A percentile compares a stretch with the other conserved stretches of the same genome.
Conservation (phyloP, 2,888 invertebrate genomes). For the Macroteleia sp. region DNA sequence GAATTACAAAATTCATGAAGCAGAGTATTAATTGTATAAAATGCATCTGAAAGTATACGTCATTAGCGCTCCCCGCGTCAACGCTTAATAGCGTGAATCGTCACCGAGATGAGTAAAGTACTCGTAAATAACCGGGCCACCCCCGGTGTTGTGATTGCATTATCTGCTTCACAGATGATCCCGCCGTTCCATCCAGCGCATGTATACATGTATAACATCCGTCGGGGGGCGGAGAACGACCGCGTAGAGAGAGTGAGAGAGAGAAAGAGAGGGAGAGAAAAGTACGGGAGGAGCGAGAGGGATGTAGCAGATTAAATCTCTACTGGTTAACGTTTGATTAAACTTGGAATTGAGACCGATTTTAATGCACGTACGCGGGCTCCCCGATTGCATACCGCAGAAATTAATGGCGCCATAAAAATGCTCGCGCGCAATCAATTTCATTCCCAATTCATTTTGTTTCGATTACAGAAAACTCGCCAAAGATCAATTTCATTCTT, state of each 20-base stretch:
- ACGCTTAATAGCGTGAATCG: conserved; percentile 50
- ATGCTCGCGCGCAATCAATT: conserved; percentile 50
- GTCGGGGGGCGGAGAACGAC: conserved; percentile 46
- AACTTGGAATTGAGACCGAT: conserved; percentile 82
- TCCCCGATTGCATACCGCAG: conserved; percentile 75
- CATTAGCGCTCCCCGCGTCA: conserved; percentile 33
- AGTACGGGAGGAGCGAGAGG: conserved; percentile 54
- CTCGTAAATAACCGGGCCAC: conserved; percentile 82
- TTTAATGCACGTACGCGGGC: conserved; percentile 72
- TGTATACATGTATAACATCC: conserved; percentile 47
- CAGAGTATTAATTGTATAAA: conserved; percentile 26
- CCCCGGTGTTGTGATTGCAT: conserved; percentile 83
- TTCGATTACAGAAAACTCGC: conserved; percentile 42
- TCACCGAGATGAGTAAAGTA: conserved; percentile 75
- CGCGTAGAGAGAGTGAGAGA: too few species aligned
- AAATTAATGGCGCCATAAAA: conserved; percentile 73
- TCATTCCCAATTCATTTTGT: conserved; percentile 55
- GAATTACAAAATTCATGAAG: too few species aligned
- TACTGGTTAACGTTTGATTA: conserved; percentile 84
- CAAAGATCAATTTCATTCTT: conserved; percentile 21
- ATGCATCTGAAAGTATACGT: conserved; percentile 11
- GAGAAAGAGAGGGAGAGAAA: conserved; percentile 49
- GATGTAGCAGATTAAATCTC: conserved; percentile 82
- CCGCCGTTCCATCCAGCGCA: conserved; percentile 37
- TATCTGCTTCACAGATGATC: conserved; percentile 73